Evolutionary conservation across 1,140 invertebrate species (phyloP), one percentile per base, ranked within the genome.

Genomic region (Plodia interpunctella): DNA sequence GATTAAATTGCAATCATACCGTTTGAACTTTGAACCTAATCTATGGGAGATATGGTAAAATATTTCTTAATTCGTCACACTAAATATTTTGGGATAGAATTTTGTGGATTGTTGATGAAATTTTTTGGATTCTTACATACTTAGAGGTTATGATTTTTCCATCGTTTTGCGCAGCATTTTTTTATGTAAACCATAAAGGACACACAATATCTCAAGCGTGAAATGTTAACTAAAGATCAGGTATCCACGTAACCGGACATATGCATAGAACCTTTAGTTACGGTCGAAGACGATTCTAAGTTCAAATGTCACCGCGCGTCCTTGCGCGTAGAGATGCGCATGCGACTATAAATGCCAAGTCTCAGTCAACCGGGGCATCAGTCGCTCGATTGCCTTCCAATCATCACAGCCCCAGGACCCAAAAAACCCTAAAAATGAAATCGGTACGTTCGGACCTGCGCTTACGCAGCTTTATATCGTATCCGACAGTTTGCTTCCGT

Each of bases 231-330:
- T 44, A 50, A 60, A 60, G 5, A 28, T 60, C 59, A 55, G 55
- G 49, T 15, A 60, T 28, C 38, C 51, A 60, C 59, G 49, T 17
- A 60, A 60, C 77, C 74, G 80, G 80, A 85, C 79, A 76, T 78
- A 65, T 67, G 64, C 62, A 62, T 55, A 44, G 68, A 72, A 76
- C 74, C 76, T 83, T 78, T 76, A 72, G 9, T 51, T 25, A 66
- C 57, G 70, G 57, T 65, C 66, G 70, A 75, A 77, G 83, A 84
- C 53, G 73, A 57, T 38, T 74, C 74, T 79, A 76, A 82, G 79
- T 85, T 82, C 78, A 87, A 88, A 88, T 88, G 86, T 82, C 86
- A 85, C 70, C 69, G 67, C 56, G 60, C 74, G 83, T 82, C 81
- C 81, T 84, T 80, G 83, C 74, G 50, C 19, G 65, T 61, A 32